These are phyloP conservation scores for Brachyrhaphis roseni DNA, from an alignment of 2,797 vertebrate species.

Conservation along the genomic window DNA sequence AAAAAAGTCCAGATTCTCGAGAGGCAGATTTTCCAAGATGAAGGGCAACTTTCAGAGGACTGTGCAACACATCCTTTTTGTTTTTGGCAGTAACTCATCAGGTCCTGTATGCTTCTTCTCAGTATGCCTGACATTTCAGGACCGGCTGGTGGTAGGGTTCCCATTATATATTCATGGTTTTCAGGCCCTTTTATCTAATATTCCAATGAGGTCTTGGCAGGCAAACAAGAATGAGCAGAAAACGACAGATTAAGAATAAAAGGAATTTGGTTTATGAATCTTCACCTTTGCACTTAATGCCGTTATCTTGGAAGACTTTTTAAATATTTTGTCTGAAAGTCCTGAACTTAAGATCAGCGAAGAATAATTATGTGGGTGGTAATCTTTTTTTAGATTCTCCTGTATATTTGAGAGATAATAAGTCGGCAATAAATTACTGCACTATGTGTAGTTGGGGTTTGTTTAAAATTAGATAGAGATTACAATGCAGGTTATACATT, in stretches of 20 bases:
- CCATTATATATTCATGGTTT: background rate
- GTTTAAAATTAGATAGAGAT: background rate
- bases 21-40: conserved; percentile 41
- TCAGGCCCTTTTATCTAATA: background rate
- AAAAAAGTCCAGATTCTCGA: conserved; percentile 29
- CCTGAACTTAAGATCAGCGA: background rate
- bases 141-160: background rate
- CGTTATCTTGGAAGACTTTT: background rate
- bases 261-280: background rate
- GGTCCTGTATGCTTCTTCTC: background rate
- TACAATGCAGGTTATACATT: background rate
- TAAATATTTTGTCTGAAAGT: background rate
- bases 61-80: conserved; percentile 19
- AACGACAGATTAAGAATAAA: conserved; percentile 1
- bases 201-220: conserved; percentile 1
- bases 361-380: background rate
- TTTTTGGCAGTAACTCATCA: conserved; percentile 13
- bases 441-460: background rate
- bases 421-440: background rate
- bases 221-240: background rate
- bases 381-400: background rate
- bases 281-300: background rate
- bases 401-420: background rate
- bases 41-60: conserved; percentile 31
- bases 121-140: conserved; percentile 4